A percentile compares a stretch with the other conserved stretches of the same genome.
Conservation (phyloP, 2,888 invertebrate genomes). For the Lycocerus yunnanus region DNA sequence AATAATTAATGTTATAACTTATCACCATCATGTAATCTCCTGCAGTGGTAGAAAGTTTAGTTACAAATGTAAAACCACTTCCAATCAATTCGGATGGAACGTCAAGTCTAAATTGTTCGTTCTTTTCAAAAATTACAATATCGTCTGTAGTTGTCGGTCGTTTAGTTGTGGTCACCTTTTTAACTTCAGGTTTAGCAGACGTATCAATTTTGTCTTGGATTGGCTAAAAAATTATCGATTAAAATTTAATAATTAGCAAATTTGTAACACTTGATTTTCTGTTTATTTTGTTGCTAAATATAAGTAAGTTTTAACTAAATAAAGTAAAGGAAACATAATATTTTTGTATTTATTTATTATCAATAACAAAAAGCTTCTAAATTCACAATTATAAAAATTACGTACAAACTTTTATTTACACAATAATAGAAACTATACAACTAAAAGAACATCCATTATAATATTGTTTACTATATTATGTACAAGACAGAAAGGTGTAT, state of each 20-base stretch:
- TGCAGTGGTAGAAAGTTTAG: slow-evolving; percentile 67
- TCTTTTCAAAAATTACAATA: slow-evolving; percentile 64
- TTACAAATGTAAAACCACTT: slow-evolving; percentile 69
- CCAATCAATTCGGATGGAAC: slow-evolving; percentile 69
- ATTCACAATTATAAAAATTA: background rate
- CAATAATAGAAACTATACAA: background rate
- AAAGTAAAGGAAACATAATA: background rate
- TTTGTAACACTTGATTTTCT: background rate
- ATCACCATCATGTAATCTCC: slow-evolving; percentile 70
- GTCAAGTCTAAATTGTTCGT: slow-evolving; percentile 68
- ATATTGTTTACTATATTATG: background rate
- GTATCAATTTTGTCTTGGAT: background rate
- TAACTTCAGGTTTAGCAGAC: background rate
- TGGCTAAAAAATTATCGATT: background rate
- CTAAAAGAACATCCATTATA: background rate
- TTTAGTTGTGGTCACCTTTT: slow-evolving; percentile 41
- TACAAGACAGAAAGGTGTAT: background rate
- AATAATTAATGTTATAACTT: slow-evolving; percentile 23
- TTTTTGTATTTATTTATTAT: background rate
- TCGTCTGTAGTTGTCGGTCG: slow-evolving; percentile 59
- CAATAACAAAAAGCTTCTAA: slow-evolving; percentile 3
- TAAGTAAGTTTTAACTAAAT: background rate
- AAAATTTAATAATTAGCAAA: background rate
- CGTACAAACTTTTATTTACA: slow-evolving; percentile 1
- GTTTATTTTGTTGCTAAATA: too few species aligned